Evolutionary conservation across 2,888 invertebrate genomes (phyloP).

Genomic region (Pheosia gnoma): DNA sequence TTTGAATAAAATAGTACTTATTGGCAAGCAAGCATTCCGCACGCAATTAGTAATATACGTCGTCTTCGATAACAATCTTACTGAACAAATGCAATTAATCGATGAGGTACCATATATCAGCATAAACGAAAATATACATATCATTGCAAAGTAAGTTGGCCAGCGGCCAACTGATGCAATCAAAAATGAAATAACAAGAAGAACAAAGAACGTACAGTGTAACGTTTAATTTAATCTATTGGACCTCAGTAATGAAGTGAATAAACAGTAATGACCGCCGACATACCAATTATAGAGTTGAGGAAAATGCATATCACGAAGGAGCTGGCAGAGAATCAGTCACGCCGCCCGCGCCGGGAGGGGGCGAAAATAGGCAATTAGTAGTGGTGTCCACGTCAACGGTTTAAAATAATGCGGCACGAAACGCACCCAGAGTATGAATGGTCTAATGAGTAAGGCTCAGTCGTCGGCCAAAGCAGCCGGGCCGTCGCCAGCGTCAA

Average conservation of each 20-base stretch:
- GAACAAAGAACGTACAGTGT: background rate
- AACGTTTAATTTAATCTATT: slow-evolving; percentile 35
- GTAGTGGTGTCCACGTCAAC: slow-evolving; percentile 58
- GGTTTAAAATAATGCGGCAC: slow-evolving; percentile 59
- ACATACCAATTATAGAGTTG: slow-evolving; percentile 57
- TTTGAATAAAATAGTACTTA: slow-evolving; percentile 52
- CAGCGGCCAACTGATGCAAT: slow-evolving; percentile 33
- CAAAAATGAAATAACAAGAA: slow-evolving; percentile 28
- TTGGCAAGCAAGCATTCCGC: slow-evolving; percentile 75
- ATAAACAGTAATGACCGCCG: slow-evolving; percentile 55
- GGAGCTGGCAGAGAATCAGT: slow-evolving; percentile 53
- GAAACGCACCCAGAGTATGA: slow-evolving; percentile 55
- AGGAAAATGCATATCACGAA: slow-evolving; percentile 55
- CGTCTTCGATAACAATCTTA: slow-evolving; percentile 28
- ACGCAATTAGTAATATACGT: slow-evolving; percentile 41
- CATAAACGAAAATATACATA: slow-evolving; percentile 19
- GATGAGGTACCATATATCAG: slow-evolving; percentile 24
- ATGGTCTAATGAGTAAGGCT: slow-evolving; percentile 52
- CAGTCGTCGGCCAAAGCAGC: slow-evolving; percentile 53
- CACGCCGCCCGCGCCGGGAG: slow-evolving; percentile 54
- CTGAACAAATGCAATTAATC: slow-evolving; percentile 29
- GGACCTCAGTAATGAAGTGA: slow-evolving; percentile 36
- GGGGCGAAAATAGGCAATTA: slow-evolving; percentile 70
- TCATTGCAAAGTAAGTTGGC: slow-evolving; percentile 32
- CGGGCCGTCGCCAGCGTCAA: slow-evolving; percentile 55